phyloP scores from a whole-genome alignment of 1,140 invertebrate species.

The Idris sp. region DNA sequence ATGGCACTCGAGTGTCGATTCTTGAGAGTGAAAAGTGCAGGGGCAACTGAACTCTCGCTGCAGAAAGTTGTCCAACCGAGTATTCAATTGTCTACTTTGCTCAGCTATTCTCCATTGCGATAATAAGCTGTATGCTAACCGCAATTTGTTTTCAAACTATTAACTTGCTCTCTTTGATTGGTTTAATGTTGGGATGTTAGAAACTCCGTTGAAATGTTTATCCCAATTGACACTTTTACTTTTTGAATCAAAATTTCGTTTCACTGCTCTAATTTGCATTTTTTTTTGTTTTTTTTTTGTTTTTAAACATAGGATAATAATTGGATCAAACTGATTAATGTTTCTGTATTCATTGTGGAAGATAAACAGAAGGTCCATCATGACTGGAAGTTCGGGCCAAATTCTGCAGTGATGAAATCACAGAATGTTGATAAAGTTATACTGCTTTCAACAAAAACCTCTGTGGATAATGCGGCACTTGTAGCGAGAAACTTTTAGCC shows the following conservation, averaged over 20 bases:
- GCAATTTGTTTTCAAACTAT: constrained; percentile 23
- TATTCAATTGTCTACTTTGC: constrained; percentile 45
- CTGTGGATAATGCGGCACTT: constrained; percentile 46
- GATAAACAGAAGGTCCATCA: background rate
- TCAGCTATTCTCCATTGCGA: constrained; percentile 7
- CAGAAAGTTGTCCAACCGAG: constrained; percentile 35
- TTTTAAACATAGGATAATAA: too few relatives aligned
- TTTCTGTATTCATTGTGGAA: too few relatives aligned
- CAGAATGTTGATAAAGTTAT: constrained; percentile 45
- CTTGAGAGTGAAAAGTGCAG: constrained; percentile 60
- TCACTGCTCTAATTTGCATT: too few relatives aligned
- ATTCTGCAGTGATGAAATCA: constrained; percentile 30
- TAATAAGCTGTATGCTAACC: constrained; percentile 30
- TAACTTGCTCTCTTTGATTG: background rate
- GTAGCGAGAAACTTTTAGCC: constrained; percentile 47
- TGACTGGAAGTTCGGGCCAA: background rate
- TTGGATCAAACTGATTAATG: too few relatives aligned
- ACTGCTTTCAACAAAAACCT: constrained; percentile 22
- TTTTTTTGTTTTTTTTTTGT: too few relatives aligned
- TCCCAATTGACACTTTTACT: too few relatives aligned
- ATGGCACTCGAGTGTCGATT: constrained; percentile 66
- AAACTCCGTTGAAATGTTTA: too few relatives aligned
- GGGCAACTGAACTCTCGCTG: constrained; percentile 36
- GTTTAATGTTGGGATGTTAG: too few relatives aligned
- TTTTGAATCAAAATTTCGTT: too few relatives aligned